These are phyloP conservation scores for Anastrepha ludens DNA, from an alignment of 1,140 invertebrate species.

Conservation along the genomic window DNA sequence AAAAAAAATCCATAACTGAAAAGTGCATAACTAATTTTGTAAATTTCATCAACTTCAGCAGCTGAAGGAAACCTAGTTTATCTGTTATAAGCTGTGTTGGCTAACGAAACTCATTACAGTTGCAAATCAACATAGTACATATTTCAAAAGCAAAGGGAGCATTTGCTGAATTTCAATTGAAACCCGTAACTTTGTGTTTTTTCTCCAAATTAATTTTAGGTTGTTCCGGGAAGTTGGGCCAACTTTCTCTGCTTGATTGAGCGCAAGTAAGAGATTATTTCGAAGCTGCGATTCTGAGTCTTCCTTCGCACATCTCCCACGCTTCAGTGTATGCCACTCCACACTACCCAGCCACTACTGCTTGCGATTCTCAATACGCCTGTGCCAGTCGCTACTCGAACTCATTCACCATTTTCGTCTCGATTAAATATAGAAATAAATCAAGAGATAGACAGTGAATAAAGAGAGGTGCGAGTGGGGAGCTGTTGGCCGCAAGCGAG, in stretches of 20 bases:
- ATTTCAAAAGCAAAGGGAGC: neutral
- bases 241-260: slow-evolving; percentile 39
- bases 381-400: neutral
- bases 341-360: neutral
- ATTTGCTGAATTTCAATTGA: slow-evolving; percentile 5
- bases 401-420: slow-evolving; percentile 27
- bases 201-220: neutral
- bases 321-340: no score
- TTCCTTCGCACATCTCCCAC: no score
- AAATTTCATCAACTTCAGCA: neutral
- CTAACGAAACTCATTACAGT: neutral
- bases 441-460: neutral
- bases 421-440: slow-evolving; percentile 26
- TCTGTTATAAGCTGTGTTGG: neutral
- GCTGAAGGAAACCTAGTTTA: neutral
- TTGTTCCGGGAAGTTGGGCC: neutral
- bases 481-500: slow-evolving; percentile 4
- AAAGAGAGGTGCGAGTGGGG: neutral
- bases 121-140: neutral
- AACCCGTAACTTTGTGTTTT: neutral
- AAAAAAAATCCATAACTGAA: no score
- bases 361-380: neutral
- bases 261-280: neutral
- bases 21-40: no score
- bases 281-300: neutral